Percentiles rank a stretch among this genome's conserved stretches.
These are phyloP conservation scores for Notarius quadriscutis DNA, from an alignment of 2,113 vertebrate genomes.

Conservation along the genomic window DNA sequence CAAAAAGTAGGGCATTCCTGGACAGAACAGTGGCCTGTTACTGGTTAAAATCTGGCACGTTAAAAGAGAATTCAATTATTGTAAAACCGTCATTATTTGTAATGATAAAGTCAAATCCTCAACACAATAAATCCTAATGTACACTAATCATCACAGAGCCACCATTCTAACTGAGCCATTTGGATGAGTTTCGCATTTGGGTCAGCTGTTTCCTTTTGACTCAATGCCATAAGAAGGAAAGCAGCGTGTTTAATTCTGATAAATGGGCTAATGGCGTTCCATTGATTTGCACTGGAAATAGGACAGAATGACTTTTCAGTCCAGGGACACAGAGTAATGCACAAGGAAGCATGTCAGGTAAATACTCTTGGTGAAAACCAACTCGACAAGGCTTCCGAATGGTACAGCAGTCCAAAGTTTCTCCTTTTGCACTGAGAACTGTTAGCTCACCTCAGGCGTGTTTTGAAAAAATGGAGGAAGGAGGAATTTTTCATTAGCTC, in stretches of 20 bases:
- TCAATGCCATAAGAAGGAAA: conserved; percentile 16
- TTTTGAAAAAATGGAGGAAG: not conserved
- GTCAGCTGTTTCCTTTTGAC: conserved; percentile 20
- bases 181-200: conserved; percentile 23
- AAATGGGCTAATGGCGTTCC: conserved; percentile 47
- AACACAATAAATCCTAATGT: not conserved
- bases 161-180: not conserved
- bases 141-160: not conserved
- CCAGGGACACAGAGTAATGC: not conserved
- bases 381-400: not conserved
- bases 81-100: not conserved
- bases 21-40: not conserved
- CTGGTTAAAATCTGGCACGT: not conserved
- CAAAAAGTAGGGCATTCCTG: not conserved
- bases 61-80: not conserved
- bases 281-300: conserved; percentile 37
- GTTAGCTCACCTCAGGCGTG: not conserved
- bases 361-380: conserved; percentile 21
- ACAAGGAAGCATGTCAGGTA: conserved; percentile 11
- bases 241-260: conserved; percentile 36
- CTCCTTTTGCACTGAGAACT: not conserved
- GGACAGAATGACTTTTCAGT: not conserved
- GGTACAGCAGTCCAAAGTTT: not conserved
- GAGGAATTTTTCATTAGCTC: not conserved
- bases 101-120: not conserved